Evolutionary conservation across 2,888 invertebrate species (phyloP), one percentile per base, ranked within the genome.

Genomic region (Sinopyrophorus schimmeli): DNA sequence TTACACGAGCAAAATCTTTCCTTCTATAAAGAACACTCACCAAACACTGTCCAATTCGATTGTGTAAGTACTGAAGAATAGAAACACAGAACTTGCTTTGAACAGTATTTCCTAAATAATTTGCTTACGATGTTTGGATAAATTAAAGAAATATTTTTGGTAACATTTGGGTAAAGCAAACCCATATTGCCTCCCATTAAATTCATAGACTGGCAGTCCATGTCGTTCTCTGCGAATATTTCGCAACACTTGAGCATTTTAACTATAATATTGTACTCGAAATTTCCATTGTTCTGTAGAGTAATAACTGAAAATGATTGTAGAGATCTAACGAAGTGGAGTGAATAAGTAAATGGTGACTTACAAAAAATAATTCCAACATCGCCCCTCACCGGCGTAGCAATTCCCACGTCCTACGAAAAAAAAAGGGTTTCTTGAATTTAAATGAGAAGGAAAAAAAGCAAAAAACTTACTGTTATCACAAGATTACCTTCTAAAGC

Each of bases 121-220:
- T n/a, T n/a, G n/a, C 34, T 55, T 65, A 71, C 72, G 65, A 73
- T 63, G 55, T 71, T 74, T 16, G 74, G 72, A 46, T 70, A 70
- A 16, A 74, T 61, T n/a, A 73, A 50, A 0, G 73, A 69, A 12
- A 70, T 59, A 51, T 71, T 72, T 59, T 63, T 70, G 3, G 54
- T 56, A 27, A 59, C 50, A 23, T 59, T 62, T 2, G 64, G 56
- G 24, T 62, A 53, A 10, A 72, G 47, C 4, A 54, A 37, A 1
- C 71, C 70, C 70, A 72, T 71, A 51, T 72, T 60, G 2, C 71
- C 71, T 6, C 72, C 74, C 5, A 74, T 60, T 10, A 74, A 50
- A 16, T 61, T 59, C 67, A 73, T 72, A 10, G 61, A 60, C 28
- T 60, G 59, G 32, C 68, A 67, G 18, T 69, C 70, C 23, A 54